Base-by-base conservation (phyloP, 64 coral and sea anemone genomes). In the Porites lutea region DNA sequence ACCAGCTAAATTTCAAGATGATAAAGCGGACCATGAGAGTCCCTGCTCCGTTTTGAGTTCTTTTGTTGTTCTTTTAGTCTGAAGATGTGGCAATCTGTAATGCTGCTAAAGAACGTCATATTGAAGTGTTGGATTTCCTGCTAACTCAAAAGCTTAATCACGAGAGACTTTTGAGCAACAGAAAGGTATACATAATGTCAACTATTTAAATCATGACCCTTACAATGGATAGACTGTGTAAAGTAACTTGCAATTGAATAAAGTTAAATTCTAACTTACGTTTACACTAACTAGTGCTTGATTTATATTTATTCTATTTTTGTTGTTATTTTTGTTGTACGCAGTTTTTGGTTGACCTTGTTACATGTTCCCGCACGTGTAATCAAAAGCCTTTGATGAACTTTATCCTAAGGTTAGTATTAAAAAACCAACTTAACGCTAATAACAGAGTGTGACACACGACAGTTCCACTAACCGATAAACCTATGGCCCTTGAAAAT, bases 331-430 rank as follows among this genome's bases (percentile, higher is more conserved):
- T 2, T 49, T 10, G 18, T 91, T 45, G 60, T 48, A 55, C 87
- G 53, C 74, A 93, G 92, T 99, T 96, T 58, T 75, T 99, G 66
- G 65, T 99, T 21, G 94, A 99, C 76, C 82, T 99, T 48, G 93
- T 99, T 48, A 81, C 93, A 71, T 99, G 97, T 74, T 92, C 94
- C 16, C 70, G 94, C 19, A 47, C 89, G 51, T 69, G 53, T 48
- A 89, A 95, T 62, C 79, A 96, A 60, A 83, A 68, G 27, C 48
- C 62, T 45, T 69, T 84, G 19, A 69, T 69, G 81, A 84, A 66
- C 81, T 84, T 84, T 68, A n/a, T 68, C 2, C 81, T 84, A 3
- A 13, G 81, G 81, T 84, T 52, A 44, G 78, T 23, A 11, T 4
- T 23, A 8, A 12, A 47, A 45, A 73, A 44, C 12, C 12, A 57